Evolutionary conservation across 2,888 invertebrate genomes (phyloP).

Genomic region (Nematopogon swammerdamellus): DNA sequence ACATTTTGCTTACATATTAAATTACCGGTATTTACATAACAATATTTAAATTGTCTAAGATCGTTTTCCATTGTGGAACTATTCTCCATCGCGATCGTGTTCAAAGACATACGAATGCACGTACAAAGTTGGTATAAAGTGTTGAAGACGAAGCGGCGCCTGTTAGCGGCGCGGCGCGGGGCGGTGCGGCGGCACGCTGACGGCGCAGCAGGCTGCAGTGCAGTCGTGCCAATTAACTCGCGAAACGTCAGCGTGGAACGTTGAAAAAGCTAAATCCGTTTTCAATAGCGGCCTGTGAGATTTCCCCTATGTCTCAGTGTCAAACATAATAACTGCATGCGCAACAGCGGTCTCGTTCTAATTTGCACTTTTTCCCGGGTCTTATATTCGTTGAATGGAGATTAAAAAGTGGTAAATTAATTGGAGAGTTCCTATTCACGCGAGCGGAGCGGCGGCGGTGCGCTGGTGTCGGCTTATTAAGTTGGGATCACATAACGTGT

Average conservation of each 20-base stretch:
- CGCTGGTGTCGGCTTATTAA: slow-evolving; percentile 22
- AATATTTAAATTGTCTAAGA: no score
- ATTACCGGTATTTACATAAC: no score
- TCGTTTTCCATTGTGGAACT: no score
- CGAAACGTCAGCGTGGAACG: not conserved
- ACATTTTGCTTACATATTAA: no score
- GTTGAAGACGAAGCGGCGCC: no score
- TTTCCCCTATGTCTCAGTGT: not conserved
- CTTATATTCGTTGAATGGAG: slow-evolving; percentile 11
- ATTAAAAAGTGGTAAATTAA: slow-evolving; percentile 26
- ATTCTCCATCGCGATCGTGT: no score
- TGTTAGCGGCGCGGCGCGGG: no score
- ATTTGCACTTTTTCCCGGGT: not conserved
- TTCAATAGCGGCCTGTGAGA: not conserved
- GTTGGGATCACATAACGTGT: slow-evolving; percentile 29
- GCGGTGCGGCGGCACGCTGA: no score
- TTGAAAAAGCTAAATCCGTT: not conserved
- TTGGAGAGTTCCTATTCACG: slow-evolving; percentile 27
- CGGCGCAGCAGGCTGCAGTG: no score
- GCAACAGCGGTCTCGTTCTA: not conserved
- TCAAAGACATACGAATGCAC: no score
- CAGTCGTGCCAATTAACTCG: not conserved
- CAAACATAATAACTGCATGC: not conserved
- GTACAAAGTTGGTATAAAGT: no score
- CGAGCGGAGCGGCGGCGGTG: slow-evolving; percentile 17